Evolutionary conservation across 2,888 invertebrate species (phyloP), one percentile per base, ranked within the genome.

Genomic region (Sympetrum striolatum): DNA sequence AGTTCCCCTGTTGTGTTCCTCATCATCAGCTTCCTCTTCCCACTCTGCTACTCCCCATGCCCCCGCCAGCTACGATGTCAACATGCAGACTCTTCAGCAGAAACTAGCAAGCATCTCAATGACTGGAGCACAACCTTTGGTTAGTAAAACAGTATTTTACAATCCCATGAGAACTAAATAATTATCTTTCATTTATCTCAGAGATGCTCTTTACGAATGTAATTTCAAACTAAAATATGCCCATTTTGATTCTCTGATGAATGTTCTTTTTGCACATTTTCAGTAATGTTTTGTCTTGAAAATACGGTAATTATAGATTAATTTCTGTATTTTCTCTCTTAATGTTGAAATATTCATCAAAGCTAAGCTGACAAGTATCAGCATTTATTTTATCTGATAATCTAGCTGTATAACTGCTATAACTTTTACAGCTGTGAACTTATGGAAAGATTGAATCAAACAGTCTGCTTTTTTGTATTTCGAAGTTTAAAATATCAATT

Each of bases 31-130:
- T 37, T 86, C 95, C 90, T 95, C 95, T 25, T 95, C 95, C 92
- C 95, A 95, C 92, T 95, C 95, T 12, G 94, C 96, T 92, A 96
- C 96, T 58, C 96, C 96, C 10, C 96, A 96, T 93, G 95, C 95
- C 92, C 95, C 95, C 91, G 95, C 96, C 91, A 95, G 95, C 3
- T 96, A 96, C 93, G 96, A 95, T 93, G 95, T 95, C 82, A 96
- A 96, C 93, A 95, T 96, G 95, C 95, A 96, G 92, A 95, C 95
- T 86, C 94, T 97, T 91, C 97, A 97, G 92, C 96, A 97, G 93
- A 96, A 96, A 93, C 94, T 96, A 73, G 95, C 96, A 53, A 94
- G 94, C 79, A 93, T 94, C 90, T 94, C 94, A n/a, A 93, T 93
- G 92, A 92, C 93, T 37, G 91, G 91, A 80, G 91, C 90, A 22